Evolutionary conservation across 2,797 vertebrate genomes (phyloP), one percentile per base, ranked within the genome.

Genomic region (Anabacerthia variegaticeps): DNA sequence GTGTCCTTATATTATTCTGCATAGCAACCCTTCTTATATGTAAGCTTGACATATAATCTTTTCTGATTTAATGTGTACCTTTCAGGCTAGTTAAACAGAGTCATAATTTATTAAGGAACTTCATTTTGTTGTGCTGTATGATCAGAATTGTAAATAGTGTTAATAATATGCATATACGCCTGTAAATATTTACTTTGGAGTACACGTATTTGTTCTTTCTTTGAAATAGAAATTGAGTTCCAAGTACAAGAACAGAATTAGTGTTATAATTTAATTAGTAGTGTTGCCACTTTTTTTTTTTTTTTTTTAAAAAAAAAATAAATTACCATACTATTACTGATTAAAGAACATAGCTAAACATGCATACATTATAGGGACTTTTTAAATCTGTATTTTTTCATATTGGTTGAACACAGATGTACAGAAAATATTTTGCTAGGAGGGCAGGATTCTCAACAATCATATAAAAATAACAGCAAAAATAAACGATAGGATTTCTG

Each of bases 251-350:
- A 18, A 59, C 7, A 44, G 66, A 22, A 68, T 66, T 19, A 17
- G n/a, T 68, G 24, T 77, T 83, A 88, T 94, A 94, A 96, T 95
- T 92, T 94, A 93, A 93, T 93, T 93, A 77, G 36, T 56, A 77
- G 10, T 24, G 67, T 56, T 85, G 32, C 39, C 52, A 76, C 10
- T 37, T 37, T 6, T 76, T 84, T 37, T 37, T 37, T 6, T 76
- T 84, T 86, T 27, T 66, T 9, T 39, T 23, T 4, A 7, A 26
- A 59, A 8, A 22, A 85, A 88, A 94, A 96, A 96, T 92, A 94
- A 96, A 91, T 97, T 93, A 94, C 9, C 90, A 23, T 82, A 7
- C 11, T 62, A 66, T 72, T 83, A 61, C 7, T 72, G 55, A 62
- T 8, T 81, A 48, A 94, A 87, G 59, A 87, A 75, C 5, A n/a